A percentile compares a stretch with the other conserved stretches of the same genome.
These are phyloP conservation scores for Caenorhabditis tropicalis DNA, from an alignment of 1,140 invertebrate genomes.

Conservation along the genomic window DNA sequence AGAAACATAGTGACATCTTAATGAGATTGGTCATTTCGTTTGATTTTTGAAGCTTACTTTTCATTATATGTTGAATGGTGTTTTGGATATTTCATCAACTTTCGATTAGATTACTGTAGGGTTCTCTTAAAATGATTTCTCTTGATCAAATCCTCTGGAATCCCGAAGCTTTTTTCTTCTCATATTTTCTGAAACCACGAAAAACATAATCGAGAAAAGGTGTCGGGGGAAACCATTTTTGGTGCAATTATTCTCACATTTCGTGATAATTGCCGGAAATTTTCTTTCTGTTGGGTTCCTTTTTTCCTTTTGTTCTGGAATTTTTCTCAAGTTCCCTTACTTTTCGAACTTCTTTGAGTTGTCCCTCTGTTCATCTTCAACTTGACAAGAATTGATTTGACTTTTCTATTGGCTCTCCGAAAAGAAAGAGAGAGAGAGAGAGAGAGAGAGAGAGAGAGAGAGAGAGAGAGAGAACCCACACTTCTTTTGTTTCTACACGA, in stretches of 20 bases:
- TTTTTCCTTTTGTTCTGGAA: neutral
- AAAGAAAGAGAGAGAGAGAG: too few species aligned
- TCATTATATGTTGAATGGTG: too few species aligned
- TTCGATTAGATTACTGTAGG: too few species aligned
- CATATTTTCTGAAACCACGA: neutral
- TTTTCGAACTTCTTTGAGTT: neutral
- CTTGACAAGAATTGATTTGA: conserved; percentile 38
- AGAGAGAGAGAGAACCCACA: too few species aligned
- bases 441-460: too few species aligned
- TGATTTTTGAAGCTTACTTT: too few species aligned
- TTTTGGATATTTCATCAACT: too few species aligned
- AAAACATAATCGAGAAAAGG: neutral
- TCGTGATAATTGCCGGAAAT: neutral
- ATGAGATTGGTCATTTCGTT: too few species aligned
- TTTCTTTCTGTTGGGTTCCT: neutral
- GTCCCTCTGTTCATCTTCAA: conserved; percentile 19
- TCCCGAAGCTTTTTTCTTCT: neutral
- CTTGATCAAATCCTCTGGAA: too few species aligned
- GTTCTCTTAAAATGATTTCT: too few species aligned
- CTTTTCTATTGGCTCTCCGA: conserved; percentile 18
- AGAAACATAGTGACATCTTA: too few species aligned
- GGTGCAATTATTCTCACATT: neutral
- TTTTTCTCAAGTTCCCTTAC: neutral
- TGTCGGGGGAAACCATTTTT: neutral
- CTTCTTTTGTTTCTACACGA: conserved; percentile 14